Evolutionary conservation across 2,888 invertebrate genomes (phyloP), one percentile per base, ranked within the genome.

Genomic region (Xestia c-nigrum): DNA sequence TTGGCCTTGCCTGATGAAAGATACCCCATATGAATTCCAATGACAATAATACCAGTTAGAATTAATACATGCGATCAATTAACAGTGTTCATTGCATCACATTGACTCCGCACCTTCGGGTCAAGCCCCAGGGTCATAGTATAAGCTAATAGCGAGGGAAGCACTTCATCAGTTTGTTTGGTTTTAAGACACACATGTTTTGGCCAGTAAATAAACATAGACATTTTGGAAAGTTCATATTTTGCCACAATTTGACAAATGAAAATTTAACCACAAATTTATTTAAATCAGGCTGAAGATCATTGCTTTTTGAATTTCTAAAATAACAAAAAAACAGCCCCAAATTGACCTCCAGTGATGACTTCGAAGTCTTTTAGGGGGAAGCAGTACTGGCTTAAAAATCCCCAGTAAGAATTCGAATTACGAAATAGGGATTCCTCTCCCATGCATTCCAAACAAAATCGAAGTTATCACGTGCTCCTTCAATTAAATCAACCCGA

Each of bases 11-110:
- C 24, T 1, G 9, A 46, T 63, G 38, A 72, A 63, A 72, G 52
- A 80, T 80, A 24, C 16, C 21, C 16, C 43, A 43, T 61, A 24
- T 43, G n/a, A 21, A 72, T 47, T 52, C 50, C 24, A 52, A 12
- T 74, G 43, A 74, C 64, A 65, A 74, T 81, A 81, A 81, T 78
- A 78, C 64, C 14, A 16, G 74, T 59, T 78, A 65, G 46, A 81
- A 80, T 70, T 70, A 77, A 82, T 79, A 82, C 82, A 75, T 38
- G 66, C 67, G 40, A 79, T 82, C 24, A 82, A 82, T 79, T 75
- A 75, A 24, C 63, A 16, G n/a, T 67, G 83, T 64, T 38, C 55
- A 76, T 79, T 79, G 79, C 79, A 82, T 82, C 82, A 79, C 38
- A 57, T 82, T 82, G 82, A 57, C 76, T 38, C 1, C n/a, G 16